Evolutionary conservation across 1,140 invertebrate species (phyloP).

Genomic region (Glossosoma conforme): DNA sequence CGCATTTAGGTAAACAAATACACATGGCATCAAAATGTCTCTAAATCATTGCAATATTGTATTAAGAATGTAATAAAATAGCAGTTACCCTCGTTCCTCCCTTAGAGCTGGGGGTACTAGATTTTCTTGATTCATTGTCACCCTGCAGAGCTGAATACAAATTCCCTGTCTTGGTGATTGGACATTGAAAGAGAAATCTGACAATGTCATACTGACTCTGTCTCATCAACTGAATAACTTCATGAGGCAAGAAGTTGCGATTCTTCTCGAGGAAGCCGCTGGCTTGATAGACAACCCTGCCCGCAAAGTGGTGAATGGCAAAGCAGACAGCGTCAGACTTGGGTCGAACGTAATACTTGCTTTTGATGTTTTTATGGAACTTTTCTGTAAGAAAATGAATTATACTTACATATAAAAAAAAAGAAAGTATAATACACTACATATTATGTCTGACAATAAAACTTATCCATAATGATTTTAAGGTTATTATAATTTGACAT

Average conservation of each 20-base stretch:
- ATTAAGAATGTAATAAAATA: slow-evolving; percentile 1
- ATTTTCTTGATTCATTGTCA: slow-evolving; percentile 46
- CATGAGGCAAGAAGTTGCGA: slow-evolving; percentile 73
- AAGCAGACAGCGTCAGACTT: slow-evolving; percentile 72
- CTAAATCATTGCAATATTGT: too few species aligned
- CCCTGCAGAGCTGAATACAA: slow-evolving; percentile 58
- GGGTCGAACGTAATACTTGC: slow-evolving; percentile 69
- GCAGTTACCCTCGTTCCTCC: slow-evolving; percentile 38
- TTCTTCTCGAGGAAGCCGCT: slow-evolving; percentile 80
- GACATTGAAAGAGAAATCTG: slow-evolving; percentile 72
- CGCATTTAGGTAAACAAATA: too few species aligned
- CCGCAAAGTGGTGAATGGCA: slow-evolving; percentile 70
- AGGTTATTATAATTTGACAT: slow-evolving; percentile 32
- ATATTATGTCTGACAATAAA: not conserved
- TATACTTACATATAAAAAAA: slow-evolving; percentile 7
- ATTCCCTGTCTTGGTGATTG: slow-evolving; percentile 77
- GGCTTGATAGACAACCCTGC: slow-evolving; percentile 73
- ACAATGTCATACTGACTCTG: slow-evolving; percentile 69
- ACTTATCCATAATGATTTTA: not conserved
- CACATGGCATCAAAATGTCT: too few species aligned
- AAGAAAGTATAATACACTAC: slow-evolving; percentile 8
- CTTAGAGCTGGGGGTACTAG: slow-evolving; percentile 39
- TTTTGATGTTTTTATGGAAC: slow-evolving; percentile 75
- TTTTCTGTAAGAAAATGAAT: slow-evolving; percentile 59
- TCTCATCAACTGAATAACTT: slow-evolving; percentile 72